These are phyloP conservation scores for Chlorops oryzae DNA, from an alignment of 1,140 invertebrate genomes.

Conservation along the genomic window DNA sequence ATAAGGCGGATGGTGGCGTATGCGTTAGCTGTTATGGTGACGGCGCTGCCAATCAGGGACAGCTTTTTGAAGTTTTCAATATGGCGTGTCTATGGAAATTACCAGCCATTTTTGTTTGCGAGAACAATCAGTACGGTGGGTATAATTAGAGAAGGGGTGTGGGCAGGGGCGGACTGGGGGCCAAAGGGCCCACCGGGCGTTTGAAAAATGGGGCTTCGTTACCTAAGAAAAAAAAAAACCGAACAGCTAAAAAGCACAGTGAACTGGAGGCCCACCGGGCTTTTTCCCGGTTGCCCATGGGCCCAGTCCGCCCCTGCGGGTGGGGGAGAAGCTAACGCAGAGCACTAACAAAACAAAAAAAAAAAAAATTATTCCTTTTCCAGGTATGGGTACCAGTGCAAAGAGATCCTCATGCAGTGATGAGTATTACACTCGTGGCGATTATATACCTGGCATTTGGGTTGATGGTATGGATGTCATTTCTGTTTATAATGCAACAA, in stretches of 20 bases:
- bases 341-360: no score
- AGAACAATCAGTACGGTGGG: conserved; percentile 83
- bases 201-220: no score
- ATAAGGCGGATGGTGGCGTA: conserved; percentile 69
- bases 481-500: conserved; percentile 79
- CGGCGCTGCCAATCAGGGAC: conserved; percentile 93
- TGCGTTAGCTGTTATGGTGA: conserved; percentile 88
- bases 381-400: conserved; percentile 82
- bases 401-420: conserved; percentile 68
- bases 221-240: no score
- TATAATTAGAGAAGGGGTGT: conserved; percentile 57
- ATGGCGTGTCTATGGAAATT: conserved; percentile 82
- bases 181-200: no score
- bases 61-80: conserved; percentile 71
- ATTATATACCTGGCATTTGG: conserved; percentile 61
- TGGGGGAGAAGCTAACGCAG: no score
- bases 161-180: no score
- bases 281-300: no score
- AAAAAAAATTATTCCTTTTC: conserved; percentile 1
- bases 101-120: conserved; percentile 88
- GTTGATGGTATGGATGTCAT: conserved; percentile 90
- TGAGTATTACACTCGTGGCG: conserved; percentile 77
- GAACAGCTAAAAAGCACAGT: no score
- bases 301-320: conserved; percentile 61
- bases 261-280: no score